Base-by-base conservation (phyloP, 2,113 vertebrate species). In the Sarotherodon lohbergeri region DNA sequence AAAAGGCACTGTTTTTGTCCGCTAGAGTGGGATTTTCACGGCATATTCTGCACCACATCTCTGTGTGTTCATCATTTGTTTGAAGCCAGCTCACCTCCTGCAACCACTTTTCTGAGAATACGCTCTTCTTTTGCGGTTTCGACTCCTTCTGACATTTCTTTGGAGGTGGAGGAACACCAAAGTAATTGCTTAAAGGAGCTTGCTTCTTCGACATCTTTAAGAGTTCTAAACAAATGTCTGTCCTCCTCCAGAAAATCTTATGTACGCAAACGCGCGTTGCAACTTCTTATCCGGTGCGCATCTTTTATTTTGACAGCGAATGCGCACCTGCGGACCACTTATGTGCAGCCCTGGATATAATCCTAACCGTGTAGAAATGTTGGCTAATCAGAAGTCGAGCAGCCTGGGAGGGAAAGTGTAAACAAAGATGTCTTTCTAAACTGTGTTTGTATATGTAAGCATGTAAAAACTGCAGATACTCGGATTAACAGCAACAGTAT, bases 221-320 rank as follows among this genome's bases (percentile, higher is more conserved):
- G 19, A 54, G 50, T 10, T 54, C 0, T n/a, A 52, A 52, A 54
- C 50, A 54, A 54, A 54, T 5, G 50, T 54, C 50, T 10, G 19
- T 0, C 19, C 50, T 0, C 50, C 19, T n/a, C 50, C 19, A 0
- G 0, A 55, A 55, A 55, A 24, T 55, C 54, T 24, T 24, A 19
- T 17, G 16, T 0, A 50, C 7, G 2, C 46, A 8, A 50, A 50
- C 16, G 0, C 2, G 0, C 22, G 1, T 27, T 27, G 1, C 54
- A 56, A 7, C 55, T 55, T 56, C 55, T 56, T 56, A 56, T 27
- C 22, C 24, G 4, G 11, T 56, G 55, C 4, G 0, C 2, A 1
- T 27, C 12, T 57, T 57, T 29, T 29, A 57, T 57, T 57, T 57
- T 57, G 56, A 57, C 56, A 57, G 24, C 12, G 1, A 0, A 56